Base-by-base conservation (phyloP, 2,113 vertebrate genomes). In the Cryptomyrus ogoouensis region DNA sequence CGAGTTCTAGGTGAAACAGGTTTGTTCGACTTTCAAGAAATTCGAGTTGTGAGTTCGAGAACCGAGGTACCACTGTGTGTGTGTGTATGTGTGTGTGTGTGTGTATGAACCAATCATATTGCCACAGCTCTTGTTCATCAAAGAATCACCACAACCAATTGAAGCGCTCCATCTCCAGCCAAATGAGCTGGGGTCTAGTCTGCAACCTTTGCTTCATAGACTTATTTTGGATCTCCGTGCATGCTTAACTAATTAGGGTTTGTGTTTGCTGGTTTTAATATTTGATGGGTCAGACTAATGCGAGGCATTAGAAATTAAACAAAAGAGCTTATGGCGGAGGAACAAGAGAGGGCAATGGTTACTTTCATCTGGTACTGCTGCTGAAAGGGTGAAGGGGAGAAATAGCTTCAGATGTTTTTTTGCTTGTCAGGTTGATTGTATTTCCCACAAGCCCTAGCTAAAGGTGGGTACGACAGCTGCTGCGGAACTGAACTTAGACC, bases 221-320 rank as follows among this genome's bases (percentile, higher is more conserved):
- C 12, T 86, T 24, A 50, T 47, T 86, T 27, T 27, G 5, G 24
- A 24, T 49, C 84, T 50, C 44, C 1, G 5, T 52, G 21, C 84
- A 83, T 83, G 44, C 44, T 44, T 47, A 21, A 21, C 83, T 46
- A 84, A 47, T 84, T 44, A 84, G 21, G 24, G 8, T 84, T 83
- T 83, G 47, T 85, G 80, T 83, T 83, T 83, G 80, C 83, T 47
- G 83, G 50, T 31, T 56, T 87, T 15, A 87, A 53, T 87, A 87
- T 53, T 53, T 53, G 27, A 86, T 35, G 17, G 50, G 17, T 39
- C 50, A 53, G 15, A 35, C 15, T 87, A 53, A 53, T 50, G 49
- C 1, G 5, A 35, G 47, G 24, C 21, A 87, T 39, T 19, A 53
- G 47, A 35, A 24, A 46, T 46, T 47, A 44, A 84, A 84, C n/a